These are phyloP conservation scores for Apoderus coryli DNA, from an alignment of 2,888 invertebrate genomes.

Conservation along the genomic window DNA sequence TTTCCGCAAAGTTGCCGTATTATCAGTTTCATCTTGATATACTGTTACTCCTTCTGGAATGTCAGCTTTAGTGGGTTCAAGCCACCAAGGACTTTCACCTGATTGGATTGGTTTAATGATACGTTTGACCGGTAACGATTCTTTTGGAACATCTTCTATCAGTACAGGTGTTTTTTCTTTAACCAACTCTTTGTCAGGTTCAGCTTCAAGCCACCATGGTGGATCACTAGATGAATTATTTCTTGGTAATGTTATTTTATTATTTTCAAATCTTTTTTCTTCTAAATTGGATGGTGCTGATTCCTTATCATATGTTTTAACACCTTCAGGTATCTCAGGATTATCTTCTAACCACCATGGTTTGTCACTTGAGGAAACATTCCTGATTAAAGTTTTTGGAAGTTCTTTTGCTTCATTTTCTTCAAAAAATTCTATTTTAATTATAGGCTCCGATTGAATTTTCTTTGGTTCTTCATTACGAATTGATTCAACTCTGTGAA, in stretches of 20 bases:
- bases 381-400: slow-evolving; percentile 15
- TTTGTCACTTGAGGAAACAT: slow-evolving; percentile 37
- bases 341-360: slow-evolving; percentile 60
- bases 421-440: too few relatives aligned
- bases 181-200: too few relatives aligned
- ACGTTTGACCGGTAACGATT: too few relatives aligned
- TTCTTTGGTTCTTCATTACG: slow-evolving; percentile 53
- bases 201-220: background rate
- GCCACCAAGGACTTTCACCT: background rate
- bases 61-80: background rate
- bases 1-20: slow-evolving; percentile 4
- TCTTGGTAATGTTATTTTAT: background rate
- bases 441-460: slow-evolving; percentile 33
- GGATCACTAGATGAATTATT: slow-evolving; percentile 11
- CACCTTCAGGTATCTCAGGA: slow-evolving; percentile 50
- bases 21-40: slow-evolving; percentile 16
- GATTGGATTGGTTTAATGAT: background rate
- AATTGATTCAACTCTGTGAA: slow-evolving; percentile 38
- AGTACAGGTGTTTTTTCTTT: background rate
- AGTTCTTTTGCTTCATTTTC: slow-evolving; percentile 15
- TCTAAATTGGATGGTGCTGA: too few relatives aligned
- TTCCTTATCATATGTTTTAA: slow-evolving; percentile 29
- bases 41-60: slow-evolving; percentile 22
- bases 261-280: too few relatives aligned
- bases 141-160: too few relatives aligned